Percentiles rank a stretch among this genome's conserved stretches.
These are phyloP conservation scores for Orthonychiurus folsomi DNA, from an alignment of 2,888 invertebrate genomes.

Conservation along the genomic window DNA sequence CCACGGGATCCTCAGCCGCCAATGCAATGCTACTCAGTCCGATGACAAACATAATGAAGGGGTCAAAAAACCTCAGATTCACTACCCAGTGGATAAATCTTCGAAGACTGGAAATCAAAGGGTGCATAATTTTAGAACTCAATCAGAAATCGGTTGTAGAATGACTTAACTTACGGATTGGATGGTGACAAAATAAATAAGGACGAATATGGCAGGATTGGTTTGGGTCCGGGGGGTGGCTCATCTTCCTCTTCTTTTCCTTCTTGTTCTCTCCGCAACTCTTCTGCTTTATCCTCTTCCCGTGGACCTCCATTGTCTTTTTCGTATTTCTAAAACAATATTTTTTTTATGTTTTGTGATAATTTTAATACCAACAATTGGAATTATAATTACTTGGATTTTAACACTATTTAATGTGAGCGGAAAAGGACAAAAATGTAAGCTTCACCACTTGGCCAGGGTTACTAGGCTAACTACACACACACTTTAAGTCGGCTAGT, in stretches of 20 bases:
- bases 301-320: background rate
- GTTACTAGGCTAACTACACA: too few relatives aligned
- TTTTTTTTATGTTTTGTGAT: too few relatives aligned
- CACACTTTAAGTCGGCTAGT: too few relatives aligned
- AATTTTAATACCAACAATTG: too few relatives aligned
- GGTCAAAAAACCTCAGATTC: slow-evolving; percentile 1
- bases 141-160: background rate
- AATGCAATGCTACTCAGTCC: background rate
- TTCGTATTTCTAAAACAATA: too few relatives aligned
- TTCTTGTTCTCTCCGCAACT: background rate
- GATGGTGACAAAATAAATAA: slow-evolving; percentile 2
- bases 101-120: background rate
- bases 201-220: slow-evolving; percentile 6
- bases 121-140: background rate
- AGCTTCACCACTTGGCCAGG: too few relatives aligned
- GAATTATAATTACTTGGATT: too few relatives aligned
- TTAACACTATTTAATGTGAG: too few relatives aligned
- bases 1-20: slow-evolving; percentile 3
- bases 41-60: slow-evolving; percentile 3
- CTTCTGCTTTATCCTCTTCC: background rate
- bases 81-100: slow-evolving; percentile 4
- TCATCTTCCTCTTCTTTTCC: slow-evolving; percentile 1
- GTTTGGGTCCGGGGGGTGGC: background rate
- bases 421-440: too few relatives aligned
- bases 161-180: slow-evolving; percentile 5